A percentile compares a stretch with the other conserved stretches of the same genome.
Conservation (phyloP, 2,113 vertebrate genomes). For the Nerophis lumbriciformis region DNA sequence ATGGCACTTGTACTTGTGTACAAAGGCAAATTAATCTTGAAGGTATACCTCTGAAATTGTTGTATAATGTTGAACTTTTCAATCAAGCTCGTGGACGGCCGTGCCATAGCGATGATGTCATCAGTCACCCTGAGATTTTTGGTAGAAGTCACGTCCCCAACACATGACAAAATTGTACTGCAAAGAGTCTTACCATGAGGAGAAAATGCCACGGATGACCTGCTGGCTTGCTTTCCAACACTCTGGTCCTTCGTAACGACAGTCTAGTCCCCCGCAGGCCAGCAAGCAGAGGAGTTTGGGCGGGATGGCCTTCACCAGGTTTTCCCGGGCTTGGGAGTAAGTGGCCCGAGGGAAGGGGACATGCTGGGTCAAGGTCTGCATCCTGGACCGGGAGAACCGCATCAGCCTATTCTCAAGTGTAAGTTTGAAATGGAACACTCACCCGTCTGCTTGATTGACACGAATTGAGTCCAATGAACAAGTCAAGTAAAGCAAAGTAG, state of each 20-base stretch:
- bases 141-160: not conserved
- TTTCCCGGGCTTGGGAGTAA: constrained; percentile 77
- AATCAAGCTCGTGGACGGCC: constrained; percentile 72
- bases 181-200: constrained; percentile 71
- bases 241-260: constrained; percentile 75
- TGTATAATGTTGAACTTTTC: constrained; percentile 72
- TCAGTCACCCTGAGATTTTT: constrained; percentile 71
- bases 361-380: constrained; percentile 45
- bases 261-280: constrained; percentile 73
- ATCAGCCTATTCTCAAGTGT: constrained; percentile 4
- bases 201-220: constrained; percentile 73
- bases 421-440: constrained; percentile 11
- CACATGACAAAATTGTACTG: not conserved
- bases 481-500: constrained; percentile 1
- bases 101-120: constrained; percentile 75
- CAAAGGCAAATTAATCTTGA: not conserved
- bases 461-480: constrained; percentile 20
- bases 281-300: constrained; percentile 74
- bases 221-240: constrained; percentile 74
- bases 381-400: constrained; percentile 19
- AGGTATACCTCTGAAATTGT: constrained; percentile 71
- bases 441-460: constrained; percentile 36
- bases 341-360: constrained; percentile 67
- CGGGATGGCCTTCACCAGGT: constrained; percentile 72
- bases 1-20: not conserved